Base-by-base conservation (phyloP, 2,113 vertebrate species). In the Ciconia stormi region DNA sequence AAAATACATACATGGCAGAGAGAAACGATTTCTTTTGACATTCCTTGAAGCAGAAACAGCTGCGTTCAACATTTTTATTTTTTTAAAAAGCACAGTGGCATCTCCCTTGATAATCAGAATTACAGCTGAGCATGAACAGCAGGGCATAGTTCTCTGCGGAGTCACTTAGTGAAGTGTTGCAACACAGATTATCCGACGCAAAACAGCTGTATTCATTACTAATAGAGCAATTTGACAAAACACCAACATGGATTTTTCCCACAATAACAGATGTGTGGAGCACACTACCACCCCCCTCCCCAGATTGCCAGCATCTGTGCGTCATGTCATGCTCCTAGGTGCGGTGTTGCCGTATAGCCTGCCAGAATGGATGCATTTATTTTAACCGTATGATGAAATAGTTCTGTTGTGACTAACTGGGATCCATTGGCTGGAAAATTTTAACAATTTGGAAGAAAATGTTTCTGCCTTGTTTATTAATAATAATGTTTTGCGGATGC, bases 191-290 rank as follows among this genome's bases (percentile, higher is more conserved):
- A 95, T 74, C 82, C 42, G 40, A 93, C 27, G 61, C 34, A 72
- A 90, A 97, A 97, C 97, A 98, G 98, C 98, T 98, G 97, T 97
- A 95, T 96, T 97, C 91, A 56, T 97, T 97, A 93, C 92, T 98
- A 97, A 97, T 93, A 91, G 94, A 98, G 95, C 87, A 87, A 91
- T 97, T 93, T 86, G 96, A 97, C 97, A 97, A 95, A 96, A 93
- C 95, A 96, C 88, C 94, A 94, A 74, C 74, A 86, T 30, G 82
- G 82, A 73, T 91, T 95, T 97, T 96, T 88, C 96, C 95, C 95
- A 81, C 96, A 90, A 84, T n/a, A 74, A 50, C 97, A 97, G 96
- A 93, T 97, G 95, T 97, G 85, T 59, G 56, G n/a, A 84, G 93
- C 38, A 58, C 30, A 11, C 49, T 90, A 93, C 87, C 81, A 46